phyloP scores from a whole-genome alignment of 2,888 invertebrate species.

The Tipula lateralis region DNA sequence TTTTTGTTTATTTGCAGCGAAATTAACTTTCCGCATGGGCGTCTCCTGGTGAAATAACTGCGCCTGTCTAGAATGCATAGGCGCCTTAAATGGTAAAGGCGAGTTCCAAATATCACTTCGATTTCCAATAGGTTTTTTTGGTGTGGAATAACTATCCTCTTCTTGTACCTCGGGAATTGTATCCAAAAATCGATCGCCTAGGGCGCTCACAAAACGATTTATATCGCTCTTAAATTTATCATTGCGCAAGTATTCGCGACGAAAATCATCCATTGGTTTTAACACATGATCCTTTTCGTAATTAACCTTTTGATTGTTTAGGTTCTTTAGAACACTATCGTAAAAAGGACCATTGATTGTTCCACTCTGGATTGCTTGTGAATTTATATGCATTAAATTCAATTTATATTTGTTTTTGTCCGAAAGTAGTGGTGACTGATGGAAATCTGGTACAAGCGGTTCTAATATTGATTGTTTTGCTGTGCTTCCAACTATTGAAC shows the following conservation, averaged over 20 bases:
- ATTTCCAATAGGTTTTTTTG: slow-evolving; percentile 32
- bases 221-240: slow-evolving; percentile 55
- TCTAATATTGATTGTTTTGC: not conserved
- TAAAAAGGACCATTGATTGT: slow-evolving; percentile 57
- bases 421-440: slow-evolving; percentile 52
- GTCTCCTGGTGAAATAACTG: slow-evolving; percentile 46
- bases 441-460: slow-evolving; percentile 52
- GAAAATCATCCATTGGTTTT: slow-evolving; percentile 55
- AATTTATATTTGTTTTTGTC: slow-evolving; percentile 48
- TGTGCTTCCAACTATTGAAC: not conserved
- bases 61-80: slow-evolving; percentile 41
- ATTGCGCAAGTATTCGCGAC: slow-evolving; percentile 55
- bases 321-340: slow-evolving; percentile 54
- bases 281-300: slow-evolving; percentile 55
- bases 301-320: slow-evolving; percentile 54
- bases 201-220: slow-evolving; percentile 46
- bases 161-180: not conserved
- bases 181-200: slow-evolving; percentile 25
- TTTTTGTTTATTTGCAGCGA: slow-evolving; percentile 40
- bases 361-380: slow-evolving; percentile 55
- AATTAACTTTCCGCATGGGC: slow-evolving; percentile 46
- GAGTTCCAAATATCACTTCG: slow-evolving; percentile 41
- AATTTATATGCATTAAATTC: slow-evolving; percentile 54
- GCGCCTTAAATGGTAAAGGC: slow-evolving; percentile 43
- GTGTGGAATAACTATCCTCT: slow-evolving; percentile 35